phyloP scores from a whole-genome alignment of 2,888 invertebrate species.

The Pollenia angustigena region DNA sequence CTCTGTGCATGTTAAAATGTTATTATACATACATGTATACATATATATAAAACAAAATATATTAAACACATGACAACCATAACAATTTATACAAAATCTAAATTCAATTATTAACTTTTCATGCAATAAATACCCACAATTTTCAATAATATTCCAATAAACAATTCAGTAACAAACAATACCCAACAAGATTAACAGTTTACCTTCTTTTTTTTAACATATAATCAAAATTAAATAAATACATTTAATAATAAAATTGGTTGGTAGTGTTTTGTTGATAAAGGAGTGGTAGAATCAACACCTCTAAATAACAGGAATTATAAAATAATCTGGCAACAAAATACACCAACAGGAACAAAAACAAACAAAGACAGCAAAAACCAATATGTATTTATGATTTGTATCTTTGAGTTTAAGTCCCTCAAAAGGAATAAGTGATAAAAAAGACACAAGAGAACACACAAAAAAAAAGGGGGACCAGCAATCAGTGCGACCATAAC shows the following conservation, averaged over 20 bases:
- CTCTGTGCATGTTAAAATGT: conserved; percentile 21
- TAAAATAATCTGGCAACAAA: conserved; percentile 58
- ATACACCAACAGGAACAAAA: conserved; percentile 37
- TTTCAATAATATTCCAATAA: conserved; percentile 33
- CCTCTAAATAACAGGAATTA: conserved; percentile 73
- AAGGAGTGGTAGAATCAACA: conserved; percentile 72
- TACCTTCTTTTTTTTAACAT: conserved; percentile 38
- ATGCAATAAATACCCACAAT: conserved; percentile 59
- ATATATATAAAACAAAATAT: not conserved
- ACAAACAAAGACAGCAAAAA: conserved; percentile 27
- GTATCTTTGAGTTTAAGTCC: conserved; percentile 40
- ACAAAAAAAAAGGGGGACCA: conserved; percentile 20
- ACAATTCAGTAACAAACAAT: conserved; percentile 6
- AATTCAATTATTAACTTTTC: conserved; percentile 62
- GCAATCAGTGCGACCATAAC: conserved; percentile 51
- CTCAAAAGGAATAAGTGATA: conserved; percentile 37
- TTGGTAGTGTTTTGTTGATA: conserved; percentile 47
- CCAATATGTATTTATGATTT: conserved; percentile 61
- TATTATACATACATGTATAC: too few relatives aligned
- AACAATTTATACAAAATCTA: conserved; percentile 55
- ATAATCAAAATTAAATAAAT: conserved; percentile 57
- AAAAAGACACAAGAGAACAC: not conserved
- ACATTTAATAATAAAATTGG: conserved; percentile 47
- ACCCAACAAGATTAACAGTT: conserved; percentile 13
- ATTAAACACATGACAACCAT: conserved; percentile 54